Evolutionary conservation across 2,113 vertebrate genomes (phyloP).

Genomic region (Lamprologus ornatipinnis): DNA sequence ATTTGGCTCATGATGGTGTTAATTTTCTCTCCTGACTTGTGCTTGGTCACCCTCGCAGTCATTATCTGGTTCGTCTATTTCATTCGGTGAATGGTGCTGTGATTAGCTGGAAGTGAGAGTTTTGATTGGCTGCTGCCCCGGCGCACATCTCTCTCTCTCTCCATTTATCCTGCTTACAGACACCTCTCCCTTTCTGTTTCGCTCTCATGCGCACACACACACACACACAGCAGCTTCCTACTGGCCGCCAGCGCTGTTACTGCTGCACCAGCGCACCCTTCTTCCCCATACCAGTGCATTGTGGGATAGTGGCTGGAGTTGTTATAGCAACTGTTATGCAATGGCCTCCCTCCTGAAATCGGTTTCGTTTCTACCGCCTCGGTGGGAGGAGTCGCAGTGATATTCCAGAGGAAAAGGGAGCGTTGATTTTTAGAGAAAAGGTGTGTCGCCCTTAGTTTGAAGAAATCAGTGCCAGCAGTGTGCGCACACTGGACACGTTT

Average conservation of each 20-base stretch:
- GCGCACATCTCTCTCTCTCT: background rate
- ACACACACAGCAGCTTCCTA: background rate
- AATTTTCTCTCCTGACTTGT: background rate
- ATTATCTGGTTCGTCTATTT: background rate
- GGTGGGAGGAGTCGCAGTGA: slow-evolving; percentile 26
- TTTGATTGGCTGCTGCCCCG: background rate
- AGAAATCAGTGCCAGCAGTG: background rate
- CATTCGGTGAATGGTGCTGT: background rate
- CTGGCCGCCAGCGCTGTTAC: slow-evolving; percentile 18
- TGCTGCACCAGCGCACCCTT: slow-evolving; percentile 31
- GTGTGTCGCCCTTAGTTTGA: background rate
- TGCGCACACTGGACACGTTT: background rate
- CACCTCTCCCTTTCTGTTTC: background rate
- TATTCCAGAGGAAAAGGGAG: slow-evolving; percentile 15
- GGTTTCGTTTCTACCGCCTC: slow-evolving; percentile 18
- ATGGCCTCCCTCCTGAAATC: background rate
- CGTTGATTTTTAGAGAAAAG: background rate
- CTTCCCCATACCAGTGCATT: slow-evolving; percentile 21
- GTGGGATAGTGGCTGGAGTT: slow-evolving; percentile 30
- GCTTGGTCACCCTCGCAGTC: background rate
- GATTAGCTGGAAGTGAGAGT: slow-evolving; percentile 2
- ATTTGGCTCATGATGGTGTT: background rate
- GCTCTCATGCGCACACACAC: background rate
- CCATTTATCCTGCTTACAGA: background rate
- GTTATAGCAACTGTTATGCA: slow-evolving; percentile 38